Conservation (phyloP, 2,113 vertebrate genomes). For the Egretta garzetta region DNA sequence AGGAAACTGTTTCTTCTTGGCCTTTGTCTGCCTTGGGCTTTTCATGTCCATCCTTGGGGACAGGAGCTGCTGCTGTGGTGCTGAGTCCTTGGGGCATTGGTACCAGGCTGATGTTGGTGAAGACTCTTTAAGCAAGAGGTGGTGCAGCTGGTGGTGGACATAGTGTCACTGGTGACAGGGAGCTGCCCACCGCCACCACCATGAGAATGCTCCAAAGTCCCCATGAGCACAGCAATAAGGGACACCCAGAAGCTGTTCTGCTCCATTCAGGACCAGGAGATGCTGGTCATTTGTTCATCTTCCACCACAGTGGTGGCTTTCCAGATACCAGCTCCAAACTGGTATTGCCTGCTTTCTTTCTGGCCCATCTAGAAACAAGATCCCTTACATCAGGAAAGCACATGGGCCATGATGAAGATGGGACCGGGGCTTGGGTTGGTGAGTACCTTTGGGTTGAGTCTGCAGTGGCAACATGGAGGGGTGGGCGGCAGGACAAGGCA, state of each 20-base stretch:
- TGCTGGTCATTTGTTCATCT: neutral
- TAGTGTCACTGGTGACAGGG: neutral
- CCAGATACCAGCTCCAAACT: neutral
- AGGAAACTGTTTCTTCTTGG: neutral
- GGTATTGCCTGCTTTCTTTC: neutral
- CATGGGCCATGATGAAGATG: neutral
- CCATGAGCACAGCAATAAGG: neutral
- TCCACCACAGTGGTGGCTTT: neutral
- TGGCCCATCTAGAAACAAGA: neutral
- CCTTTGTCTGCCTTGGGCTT: neutral
- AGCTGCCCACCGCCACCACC: neutral
- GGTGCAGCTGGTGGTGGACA: neutral
- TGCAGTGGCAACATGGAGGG: neutral
- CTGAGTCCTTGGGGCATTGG: neutral
- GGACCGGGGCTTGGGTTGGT: accelerated
- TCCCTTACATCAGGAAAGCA: neutral
- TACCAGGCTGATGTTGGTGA: neutral
- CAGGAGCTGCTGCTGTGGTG: neutral
- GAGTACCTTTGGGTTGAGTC: neutral
- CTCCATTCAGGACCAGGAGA: neutral
- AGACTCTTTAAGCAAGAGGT: neutral
- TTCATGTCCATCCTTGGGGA: neutral
- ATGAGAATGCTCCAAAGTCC: accelerated
- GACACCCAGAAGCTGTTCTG: neutral
- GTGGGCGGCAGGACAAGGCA: neutral